phyloP scores from a whole-genome alignment of 2,888 invertebrate genomes.

The Apamea anceps region DNA sequence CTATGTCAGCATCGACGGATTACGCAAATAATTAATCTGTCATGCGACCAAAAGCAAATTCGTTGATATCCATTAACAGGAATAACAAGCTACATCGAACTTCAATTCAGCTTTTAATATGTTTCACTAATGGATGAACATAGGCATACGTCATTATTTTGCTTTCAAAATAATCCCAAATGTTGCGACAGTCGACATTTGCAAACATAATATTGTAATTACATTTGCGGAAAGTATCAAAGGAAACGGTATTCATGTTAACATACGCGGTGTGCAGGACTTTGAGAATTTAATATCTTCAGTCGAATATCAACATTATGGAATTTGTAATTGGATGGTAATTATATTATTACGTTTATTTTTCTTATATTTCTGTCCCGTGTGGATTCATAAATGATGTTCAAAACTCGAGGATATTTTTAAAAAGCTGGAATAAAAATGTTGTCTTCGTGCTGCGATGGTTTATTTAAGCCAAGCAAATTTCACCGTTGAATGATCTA shows the following conservation, averaged over 20 bases:
- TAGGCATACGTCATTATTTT: constrained; percentile 49
- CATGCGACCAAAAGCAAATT: constrained; percentile 24
- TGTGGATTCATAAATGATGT: not conserved
- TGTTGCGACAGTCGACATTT: constrained; percentile 32
- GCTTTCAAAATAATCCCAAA: constrained; percentile 38
- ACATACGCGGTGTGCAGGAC: constrained; percentile 6
- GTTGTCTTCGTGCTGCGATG: not conserved
- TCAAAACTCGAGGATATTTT: not conserved
- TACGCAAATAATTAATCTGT: constrained; percentile 34
- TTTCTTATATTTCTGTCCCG: not conserved
- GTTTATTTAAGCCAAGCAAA: not conserved
- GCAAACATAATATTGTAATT: constrained; percentile 29
- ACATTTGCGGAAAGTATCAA: constrained; percentile 31
- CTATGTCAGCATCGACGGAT: constrained; percentile 38
- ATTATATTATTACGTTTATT: constrained; percentile 10
- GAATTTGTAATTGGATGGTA: constrained; percentile 6
- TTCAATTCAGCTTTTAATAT: constrained; percentile 37
- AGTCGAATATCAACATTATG: constrained; percentile 14
- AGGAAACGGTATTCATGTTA: constrained; percentile 30
- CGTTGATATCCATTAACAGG: constrained; percentile 31
- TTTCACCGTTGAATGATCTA: not conserved
- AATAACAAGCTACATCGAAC: constrained; percentile 35
- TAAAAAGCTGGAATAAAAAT: not conserved
- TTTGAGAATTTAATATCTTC: constrained; percentile 22
- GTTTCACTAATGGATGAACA: constrained; percentile 36